These are phyloP conservation scores for Tychaedon coryphoeus DNA, from an alignment of 2,113 vertebrate genomes.

Conservation along the genomic window DNA sequence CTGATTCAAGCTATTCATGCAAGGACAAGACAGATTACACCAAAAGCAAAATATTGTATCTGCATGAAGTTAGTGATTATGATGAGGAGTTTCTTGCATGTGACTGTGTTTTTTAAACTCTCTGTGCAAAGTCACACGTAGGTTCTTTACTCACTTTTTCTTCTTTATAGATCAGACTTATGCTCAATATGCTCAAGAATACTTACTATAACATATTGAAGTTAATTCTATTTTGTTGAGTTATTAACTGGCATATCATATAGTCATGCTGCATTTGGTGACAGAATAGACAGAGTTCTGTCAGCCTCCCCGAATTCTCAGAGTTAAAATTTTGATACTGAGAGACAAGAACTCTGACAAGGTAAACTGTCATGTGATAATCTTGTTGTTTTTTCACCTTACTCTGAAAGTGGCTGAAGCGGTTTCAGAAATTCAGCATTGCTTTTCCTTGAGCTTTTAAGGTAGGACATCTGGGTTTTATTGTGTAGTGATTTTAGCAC, in stretches of 20 bases:
- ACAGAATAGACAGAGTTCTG: not conserved
- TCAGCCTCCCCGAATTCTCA: not conserved
- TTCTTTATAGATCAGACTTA: not conserved
- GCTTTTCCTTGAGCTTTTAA: not conserved
- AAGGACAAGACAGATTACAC: not conserved
- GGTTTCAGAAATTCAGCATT: not conserved
- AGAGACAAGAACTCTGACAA: not conserved
- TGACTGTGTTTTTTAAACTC: not conserved
- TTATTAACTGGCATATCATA: not conserved
- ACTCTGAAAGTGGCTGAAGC: not conserved
- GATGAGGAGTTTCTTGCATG: fast-evolving
- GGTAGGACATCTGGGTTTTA: not conserved
- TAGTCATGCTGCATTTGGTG: not conserved
- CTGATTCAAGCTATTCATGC: not conserved
- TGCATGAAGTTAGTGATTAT: not conserved
- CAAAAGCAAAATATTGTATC: not conserved
- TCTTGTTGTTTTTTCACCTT: not conserved
- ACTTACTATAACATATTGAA: not conserved
- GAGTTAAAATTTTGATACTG: not conserved
- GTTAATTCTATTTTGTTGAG: not conserved
- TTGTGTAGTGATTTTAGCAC: not conserved
- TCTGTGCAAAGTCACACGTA: not conserved
- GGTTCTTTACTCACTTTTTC: not conserved
- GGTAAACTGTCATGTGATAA: not conserved
- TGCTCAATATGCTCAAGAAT: not conserved